Evolutionary conservation across 2,888 invertebrate genomes (phyloP), one percentile per base, ranked within the genome.

Genomic region (Xylocampa areola): DNA sequence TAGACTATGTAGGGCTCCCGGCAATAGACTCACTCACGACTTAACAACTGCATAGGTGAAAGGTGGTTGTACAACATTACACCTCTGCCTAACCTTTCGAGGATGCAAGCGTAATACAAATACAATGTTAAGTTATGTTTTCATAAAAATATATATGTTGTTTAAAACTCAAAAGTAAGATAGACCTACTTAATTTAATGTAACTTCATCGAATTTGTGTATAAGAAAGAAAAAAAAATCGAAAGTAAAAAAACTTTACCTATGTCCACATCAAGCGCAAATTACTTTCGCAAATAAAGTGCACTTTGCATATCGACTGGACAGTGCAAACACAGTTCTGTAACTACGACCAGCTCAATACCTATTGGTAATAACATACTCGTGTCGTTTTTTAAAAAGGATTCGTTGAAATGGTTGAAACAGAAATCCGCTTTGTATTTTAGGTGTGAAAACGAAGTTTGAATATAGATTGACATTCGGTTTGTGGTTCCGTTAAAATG

Each of bases 371-470:
- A 81, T 75, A 73, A 70, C 60, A 71, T 69, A 72, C 64, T 50
- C 52, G 29, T 69, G 63, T 69, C 32, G 63, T 44, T 76, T 71
- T 77, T 59, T 32, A 53, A 49, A 54, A 70, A 61, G 10, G 3
- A 47, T 55, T 48, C 62, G 44, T 70, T 57, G 54, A 65, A 55
- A 58, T 53, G 47, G 54, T 48, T 51, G 53, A 51, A 55, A 50
- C 60, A 50, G 45, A 77, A 75, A 74, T 70, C 73, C 66, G 44
- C 57, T 76, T 76, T 68, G 68, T 76, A 76, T 76, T 78, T 77
- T 80, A 66, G 75, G 77, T 77, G 74, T 73, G 73, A 80, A 82
- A 81, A 73, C 77, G 72, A 77, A 80, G 73, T 80, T 79, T 60
- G 71, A 64, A 76, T 67, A 69, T 76, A 76, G 79, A 84, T 81